These are phyloP conservation scores for Colossoma macropomum DNA, from an alignment of 2,113 vertebrate species.

Conservation along the genomic window DNA sequence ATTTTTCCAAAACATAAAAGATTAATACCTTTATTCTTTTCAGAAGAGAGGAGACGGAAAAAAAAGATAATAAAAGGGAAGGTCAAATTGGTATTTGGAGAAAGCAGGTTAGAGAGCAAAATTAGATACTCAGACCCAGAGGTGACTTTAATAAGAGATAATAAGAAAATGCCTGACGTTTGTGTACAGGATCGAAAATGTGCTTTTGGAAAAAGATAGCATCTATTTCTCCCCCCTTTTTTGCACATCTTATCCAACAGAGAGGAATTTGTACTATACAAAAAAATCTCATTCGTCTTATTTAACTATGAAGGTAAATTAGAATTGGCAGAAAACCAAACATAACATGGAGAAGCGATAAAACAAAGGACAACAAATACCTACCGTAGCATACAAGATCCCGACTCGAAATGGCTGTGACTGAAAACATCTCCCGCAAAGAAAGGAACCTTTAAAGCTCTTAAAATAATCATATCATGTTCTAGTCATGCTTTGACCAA, in stretches of 20 bases:
- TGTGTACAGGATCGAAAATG: conserved; percentile 65
- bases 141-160: conserved; percentile 76
- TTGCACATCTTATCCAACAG: conserved; percentile 29
- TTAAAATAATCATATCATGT: conserved; percentile 44
- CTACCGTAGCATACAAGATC: background rate
- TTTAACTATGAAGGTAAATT: conserved; percentile 22
- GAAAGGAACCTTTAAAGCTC: conserved; percentile 11
- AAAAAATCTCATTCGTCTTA: conserved; percentile 21
- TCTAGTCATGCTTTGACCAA: conserved; percentile 18
- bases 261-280: conserved; percentile 19
- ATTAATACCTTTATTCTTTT: conserved; percentile 79
- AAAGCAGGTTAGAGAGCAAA: conserved; percentile 66
- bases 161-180: conserved; percentile 68
- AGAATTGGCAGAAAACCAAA: conserved; percentile 39
- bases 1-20: conserved; percentile 80
- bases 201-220: conserved; percentile 28
- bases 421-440: conserved; percentile 32
- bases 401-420: background rate
- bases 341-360: background rate
- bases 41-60: conserved; percentile 36
- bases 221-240: background rate
- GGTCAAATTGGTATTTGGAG: conserved; percentile 75
- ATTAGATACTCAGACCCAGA: conserved; percentile 65
- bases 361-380: conserved; percentile 33
- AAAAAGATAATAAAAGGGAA: conserved; percentile 72